Evolutionary conservation across 2,888 invertebrate species (phyloP).

Genomic region (Punctoribates punctum): DNA sequence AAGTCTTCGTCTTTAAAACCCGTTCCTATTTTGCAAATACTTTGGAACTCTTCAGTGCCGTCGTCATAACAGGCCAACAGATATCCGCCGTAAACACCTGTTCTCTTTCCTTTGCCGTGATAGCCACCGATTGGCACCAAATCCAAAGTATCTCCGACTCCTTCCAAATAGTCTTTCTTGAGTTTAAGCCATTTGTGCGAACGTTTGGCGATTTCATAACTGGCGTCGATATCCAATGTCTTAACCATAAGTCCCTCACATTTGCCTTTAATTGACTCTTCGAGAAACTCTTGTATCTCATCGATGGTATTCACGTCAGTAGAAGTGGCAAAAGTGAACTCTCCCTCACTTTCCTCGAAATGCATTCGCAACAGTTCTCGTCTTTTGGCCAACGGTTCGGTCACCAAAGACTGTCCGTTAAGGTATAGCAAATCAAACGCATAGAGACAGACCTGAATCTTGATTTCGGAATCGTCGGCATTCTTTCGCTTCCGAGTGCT

Average conservation of each 20-base stretch:
- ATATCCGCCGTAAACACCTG: slow-evolving; percentile 91
- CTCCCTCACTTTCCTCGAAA: slow-evolving; percentile 66
- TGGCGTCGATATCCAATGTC: slow-evolving; percentile 78
- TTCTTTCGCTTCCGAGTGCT: slow-evolving; percentile 93
- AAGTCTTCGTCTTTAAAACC: slow-evolving; percentile 92
- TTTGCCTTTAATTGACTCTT: slow-evolving; percentile 87
- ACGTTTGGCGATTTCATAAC: slow-evolving; percentile 94
- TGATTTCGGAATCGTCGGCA: slow-evolving; percentile 69
- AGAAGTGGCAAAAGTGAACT: slow-evolving; percentile 81
- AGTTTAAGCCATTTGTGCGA: slow-evolving; percentile 92
- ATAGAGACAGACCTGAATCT: slow-evolving; percentile 88
- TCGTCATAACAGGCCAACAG: slow-evolving; percentile 88
- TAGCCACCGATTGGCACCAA: slow-evolving; percentile 93
- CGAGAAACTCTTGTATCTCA: slow-evolving; percentile 87
- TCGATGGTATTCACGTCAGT: slow-evolving; percentile 79
- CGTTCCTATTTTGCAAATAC: slow-evolving; percentile 85
- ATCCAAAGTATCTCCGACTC: slow-evolving; percentile 93
- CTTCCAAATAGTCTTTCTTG: slow-evolving; percentile 96
- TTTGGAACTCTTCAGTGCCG: slow-evolving; percentile 84
- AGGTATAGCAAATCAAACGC: slow-evolving; percentile 92
- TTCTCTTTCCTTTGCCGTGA: slow-evolving; percentile 83
- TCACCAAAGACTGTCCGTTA: slow-evolving; percentile 79
- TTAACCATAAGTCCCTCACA: slow-evolving; percentile 99
- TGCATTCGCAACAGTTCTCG: slow-evolving; percentile 68
- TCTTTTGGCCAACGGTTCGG: slow-evolving; percentile 68